phyloP scores from a whole-genome alignment of 2,113 vertebrate species.

The Phyllostomus discolor region DNA sequence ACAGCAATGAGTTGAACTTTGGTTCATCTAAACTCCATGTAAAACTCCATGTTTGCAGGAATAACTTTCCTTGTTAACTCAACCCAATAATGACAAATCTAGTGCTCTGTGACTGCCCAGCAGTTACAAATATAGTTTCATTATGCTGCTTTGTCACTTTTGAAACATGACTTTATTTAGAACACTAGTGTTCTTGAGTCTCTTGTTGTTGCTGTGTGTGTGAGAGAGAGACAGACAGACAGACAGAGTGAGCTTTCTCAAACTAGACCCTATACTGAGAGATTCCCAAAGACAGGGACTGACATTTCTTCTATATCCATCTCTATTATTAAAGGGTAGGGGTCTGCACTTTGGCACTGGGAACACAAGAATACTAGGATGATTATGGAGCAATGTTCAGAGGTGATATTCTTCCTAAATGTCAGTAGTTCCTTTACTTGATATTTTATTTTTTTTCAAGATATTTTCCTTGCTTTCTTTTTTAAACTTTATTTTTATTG shows the following conservation, averaged over 20 bases:
- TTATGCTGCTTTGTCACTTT: background rate
- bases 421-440: no score
- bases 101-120: background rate
- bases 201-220: background rate
- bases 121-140: background rate
- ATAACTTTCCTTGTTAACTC: background rate
- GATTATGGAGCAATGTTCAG: background rate
- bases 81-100: background rate
- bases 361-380: background rate
- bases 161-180: background rate
- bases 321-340: background rate
- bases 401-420: background rate
- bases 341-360: background rate
- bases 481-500: no score
- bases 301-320: background rate
- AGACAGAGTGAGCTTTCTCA: background rate
- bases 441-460: no score
- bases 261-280: background rate
- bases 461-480: no score
- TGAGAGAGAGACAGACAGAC: background rate
- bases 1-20: background rate
- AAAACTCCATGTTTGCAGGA: background rate
- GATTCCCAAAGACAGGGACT: background rate
- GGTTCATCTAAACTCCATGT: background rate
- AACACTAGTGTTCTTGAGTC: background rate